Evolutionary conservation across 2,113 vertebrate species (phyloP), one percentile per base, ranked within the genome.

Genomic region (Oostethus manadensis): DNA sequence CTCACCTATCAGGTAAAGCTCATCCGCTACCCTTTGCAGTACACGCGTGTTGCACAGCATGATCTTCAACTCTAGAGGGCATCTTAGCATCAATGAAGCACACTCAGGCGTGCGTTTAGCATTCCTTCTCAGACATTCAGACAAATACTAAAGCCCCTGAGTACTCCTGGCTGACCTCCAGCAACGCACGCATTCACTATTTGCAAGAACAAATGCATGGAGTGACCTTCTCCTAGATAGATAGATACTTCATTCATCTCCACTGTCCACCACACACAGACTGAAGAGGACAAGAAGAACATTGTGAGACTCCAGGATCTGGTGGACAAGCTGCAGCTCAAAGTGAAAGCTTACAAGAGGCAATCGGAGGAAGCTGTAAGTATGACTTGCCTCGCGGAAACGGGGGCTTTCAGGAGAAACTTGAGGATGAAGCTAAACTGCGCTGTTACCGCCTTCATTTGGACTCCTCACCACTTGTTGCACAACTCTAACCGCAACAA

Each of bases 271-370:
- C 2, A 1, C 35, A 60, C 65, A 29, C 62, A 91, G 88, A 74
- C 85, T 55, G 89, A 91, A 63, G 89, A 91, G 56, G 89, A 90
- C 81, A 89, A 81, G 69, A 90, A 89, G 80, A 91, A 89, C 16
- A 58, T 88, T 0, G 57, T 44, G 46, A 74, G 84, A 73, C 88
- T 91, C 44, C 89, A 90, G 70, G 88, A 91, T 77, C 87, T 91
- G 70, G 87, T 90, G 66, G 88, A 91, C 80, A 91, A 91, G 71
- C 84, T 91, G 60, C 89, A 91, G 74, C 74, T 90, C 58, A 92
- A 91, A 83, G 83, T 90, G 62, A 92, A 91, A 70, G 38, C 87
- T 68, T 91, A 90, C 81, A 90, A 89, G 86, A 79, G 89, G 59
- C 84, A 86, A 59, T 69, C 83, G 62, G 89, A 90, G 71, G 88